phyloP scores from a whole-genome alignment of 2,113 vertebrate genomes.

The Ceratotherium simum region DNA sequence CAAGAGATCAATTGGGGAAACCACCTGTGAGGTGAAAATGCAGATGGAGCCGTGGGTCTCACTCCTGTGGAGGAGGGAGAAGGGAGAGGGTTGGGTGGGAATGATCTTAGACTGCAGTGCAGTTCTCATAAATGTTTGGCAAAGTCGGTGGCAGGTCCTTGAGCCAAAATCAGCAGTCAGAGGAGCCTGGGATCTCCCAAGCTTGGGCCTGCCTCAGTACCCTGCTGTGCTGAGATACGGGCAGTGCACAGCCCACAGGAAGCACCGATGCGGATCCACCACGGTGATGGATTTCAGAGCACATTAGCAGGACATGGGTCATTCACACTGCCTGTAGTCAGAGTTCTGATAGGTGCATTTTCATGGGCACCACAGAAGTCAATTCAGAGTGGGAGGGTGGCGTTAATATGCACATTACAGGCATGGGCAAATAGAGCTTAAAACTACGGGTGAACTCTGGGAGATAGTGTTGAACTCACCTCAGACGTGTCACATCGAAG shows the following conservation, averaged over 20 bases:
- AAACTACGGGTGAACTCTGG: not conserved
- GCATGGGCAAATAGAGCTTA: not conserved
- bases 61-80: not conserved
- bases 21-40: not conserved
- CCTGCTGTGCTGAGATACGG: not conserved
- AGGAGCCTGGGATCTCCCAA: not conserved
- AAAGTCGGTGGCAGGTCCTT: not conserved
- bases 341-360: not conserved
- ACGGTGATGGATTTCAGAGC: not conserved
- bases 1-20: not conserved
- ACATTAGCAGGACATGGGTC: accelerated
- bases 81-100: not conserved
- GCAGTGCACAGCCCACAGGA: not conserved
- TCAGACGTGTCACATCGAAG: not conserved
- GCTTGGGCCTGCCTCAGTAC: not conserved
- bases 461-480: not conserved
- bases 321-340: not conserved
- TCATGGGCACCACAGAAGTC: not conserved
- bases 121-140: not conserved
- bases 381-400: not conserved
- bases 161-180: not conserved
- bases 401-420: not conserved
- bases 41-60: not conserved
- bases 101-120: not conserved
- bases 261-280: not conserved